These are phyloP conservation scores for Cephus rjabovi DNA, from an alignment of 2,888 invertebrate species.

Conservation along the genomic window DNA sequence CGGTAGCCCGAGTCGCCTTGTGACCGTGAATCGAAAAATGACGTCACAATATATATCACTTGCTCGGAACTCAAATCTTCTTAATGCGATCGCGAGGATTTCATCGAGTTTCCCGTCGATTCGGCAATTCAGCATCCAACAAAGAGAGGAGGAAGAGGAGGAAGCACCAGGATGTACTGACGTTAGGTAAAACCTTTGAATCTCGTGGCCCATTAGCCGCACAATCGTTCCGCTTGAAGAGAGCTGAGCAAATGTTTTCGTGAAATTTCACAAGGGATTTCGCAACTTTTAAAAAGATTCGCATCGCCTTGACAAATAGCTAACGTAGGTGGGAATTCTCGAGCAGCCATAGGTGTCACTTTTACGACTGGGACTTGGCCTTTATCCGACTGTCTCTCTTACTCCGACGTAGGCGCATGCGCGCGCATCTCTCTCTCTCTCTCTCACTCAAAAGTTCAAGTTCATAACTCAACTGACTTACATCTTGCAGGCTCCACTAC, in stretches of 20 bases:
- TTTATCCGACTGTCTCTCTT: background rate
- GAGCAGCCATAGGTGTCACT: conserved; percentile 9
- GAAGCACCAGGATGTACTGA: too few relatives aligned
- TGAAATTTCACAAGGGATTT: conserved; percentile 26
- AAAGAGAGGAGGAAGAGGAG: too few relatives aligned
- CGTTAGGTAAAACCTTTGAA: too few relatives aligned
- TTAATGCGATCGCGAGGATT: too few relatives aligned
- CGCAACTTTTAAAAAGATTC: conserved; percentile 38
- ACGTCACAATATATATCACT: too few relatives aligned
- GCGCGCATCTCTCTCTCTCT: background rate
- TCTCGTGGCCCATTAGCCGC: too few relatives aligned
- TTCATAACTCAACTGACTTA: conserved; percentile 42
- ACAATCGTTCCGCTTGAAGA: too few relatives aligned
- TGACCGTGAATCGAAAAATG: too few relatives aligned
- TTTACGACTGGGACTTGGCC: background rate
- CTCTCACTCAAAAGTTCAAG: conserved; percentile 44
- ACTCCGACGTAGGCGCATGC: background rate
- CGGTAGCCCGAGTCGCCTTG: too few relatives aligned
- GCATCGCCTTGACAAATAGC: conserved; percentile 54
- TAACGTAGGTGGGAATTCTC: conserved; percentile 28
- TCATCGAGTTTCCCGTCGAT: too few relatives aligned
- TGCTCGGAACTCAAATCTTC: too few relatives aligned
- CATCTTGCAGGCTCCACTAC: background rate
- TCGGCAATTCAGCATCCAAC: too few relatives aligned
- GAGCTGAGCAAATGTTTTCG: background rate